Percentiles rank a stretch among this genome's conserved stretches.
Evolutionary conservation across 2,113 vertebrate species (phyloP).

Genomic region (Hypocryptadius cinnamomeus): DNA sequence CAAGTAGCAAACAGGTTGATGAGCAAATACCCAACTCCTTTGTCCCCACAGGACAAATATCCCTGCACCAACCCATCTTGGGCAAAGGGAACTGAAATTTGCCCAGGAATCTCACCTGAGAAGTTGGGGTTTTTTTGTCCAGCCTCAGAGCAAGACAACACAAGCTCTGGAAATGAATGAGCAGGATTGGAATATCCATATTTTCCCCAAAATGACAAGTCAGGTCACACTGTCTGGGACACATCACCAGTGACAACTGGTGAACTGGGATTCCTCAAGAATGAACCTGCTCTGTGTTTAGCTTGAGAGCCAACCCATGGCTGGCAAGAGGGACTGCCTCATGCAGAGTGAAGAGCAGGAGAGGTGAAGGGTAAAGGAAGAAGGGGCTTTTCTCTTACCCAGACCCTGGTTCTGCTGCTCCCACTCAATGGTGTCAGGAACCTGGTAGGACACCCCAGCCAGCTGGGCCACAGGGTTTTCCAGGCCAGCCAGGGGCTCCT

Average conservation of each 20-base stretch:
- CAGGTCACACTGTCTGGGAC: not conserved
- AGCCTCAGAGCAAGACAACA: not conserved
- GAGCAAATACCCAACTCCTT: not conserved
- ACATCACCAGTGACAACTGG: not conserved
- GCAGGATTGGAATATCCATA: not conserved
- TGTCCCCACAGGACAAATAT: not conserved
- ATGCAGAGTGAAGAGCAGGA: not conserved
- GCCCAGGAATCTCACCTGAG: not conserved
- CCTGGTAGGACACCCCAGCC: slow-evolving; percentile 74
- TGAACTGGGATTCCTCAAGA: not conserved
- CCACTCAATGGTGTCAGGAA: slow-evolving; percentile 85
- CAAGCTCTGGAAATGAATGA: not conserved
- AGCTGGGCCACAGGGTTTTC: slow-evolving; percentile 54
- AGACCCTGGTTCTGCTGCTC: slow-evolving; percentile 91
- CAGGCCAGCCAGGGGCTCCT: slow-evolving; percentile 68
- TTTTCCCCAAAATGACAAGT: not conserved
- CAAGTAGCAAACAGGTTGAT: not conserved
- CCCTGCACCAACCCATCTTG: not conserved
- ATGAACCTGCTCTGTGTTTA: not conserved
- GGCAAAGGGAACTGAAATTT: not conserved
- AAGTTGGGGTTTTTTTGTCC: not conserved
- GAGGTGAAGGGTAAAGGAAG: not conserved
- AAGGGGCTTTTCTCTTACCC: slow-evolving; percentile 70
- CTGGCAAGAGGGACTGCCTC: fast-evolving
- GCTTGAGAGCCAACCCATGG: not conserved